Conservation (phyloP, 1,140 invertebrate species). For the Teleopsis dalmanni region DNA sequence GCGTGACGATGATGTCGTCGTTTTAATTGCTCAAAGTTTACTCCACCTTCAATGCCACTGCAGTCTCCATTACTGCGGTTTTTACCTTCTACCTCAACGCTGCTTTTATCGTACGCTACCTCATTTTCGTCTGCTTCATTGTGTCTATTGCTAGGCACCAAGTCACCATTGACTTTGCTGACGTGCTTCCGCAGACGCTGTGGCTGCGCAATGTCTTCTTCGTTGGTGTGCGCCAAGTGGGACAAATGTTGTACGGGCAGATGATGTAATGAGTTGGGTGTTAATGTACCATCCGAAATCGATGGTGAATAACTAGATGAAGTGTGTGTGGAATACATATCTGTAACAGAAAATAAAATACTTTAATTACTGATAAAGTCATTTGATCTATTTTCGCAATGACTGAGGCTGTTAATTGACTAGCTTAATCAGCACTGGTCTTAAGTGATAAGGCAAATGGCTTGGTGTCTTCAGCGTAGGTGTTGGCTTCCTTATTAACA, state of each 20-base stretch:
- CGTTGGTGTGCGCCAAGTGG: not conserved
- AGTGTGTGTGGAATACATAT: constrained; percentile 43
- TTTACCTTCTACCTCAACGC: constrained; percentile 9
- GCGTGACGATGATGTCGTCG: constrained; percentile 23
- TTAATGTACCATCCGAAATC: constrained; percentile 39
- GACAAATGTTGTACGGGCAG: not conserved
- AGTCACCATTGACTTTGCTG: not conserved
- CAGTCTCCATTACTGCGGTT: constrained; percentile 1
- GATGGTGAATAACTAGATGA: constrained; percentile 43
- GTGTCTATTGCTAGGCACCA: not conserved
- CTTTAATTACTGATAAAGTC: not conserved
- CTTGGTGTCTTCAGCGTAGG: no score
- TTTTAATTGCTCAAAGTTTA: constrained; percentile 14
- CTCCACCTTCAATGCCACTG: constrained; percentile 11
- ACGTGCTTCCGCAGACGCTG: not conserved
- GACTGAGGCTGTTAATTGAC: no score
- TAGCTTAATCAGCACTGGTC: no score
- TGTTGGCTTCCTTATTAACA: no score
- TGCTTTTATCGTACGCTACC: not conserved
- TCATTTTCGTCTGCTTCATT: constrained; percentile 1
- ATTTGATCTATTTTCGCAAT: no score
- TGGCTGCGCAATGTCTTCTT: not conserved
- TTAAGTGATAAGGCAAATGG: no score
- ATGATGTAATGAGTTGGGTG: constrained; percentile 29
- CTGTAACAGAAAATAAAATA: constrained; percentile 19